These are phyloP conservation scores for Platerodrilus igneus DNA, from an alignment of 2,888 invertebrate species.

Conservation along the genomic window DNA sequence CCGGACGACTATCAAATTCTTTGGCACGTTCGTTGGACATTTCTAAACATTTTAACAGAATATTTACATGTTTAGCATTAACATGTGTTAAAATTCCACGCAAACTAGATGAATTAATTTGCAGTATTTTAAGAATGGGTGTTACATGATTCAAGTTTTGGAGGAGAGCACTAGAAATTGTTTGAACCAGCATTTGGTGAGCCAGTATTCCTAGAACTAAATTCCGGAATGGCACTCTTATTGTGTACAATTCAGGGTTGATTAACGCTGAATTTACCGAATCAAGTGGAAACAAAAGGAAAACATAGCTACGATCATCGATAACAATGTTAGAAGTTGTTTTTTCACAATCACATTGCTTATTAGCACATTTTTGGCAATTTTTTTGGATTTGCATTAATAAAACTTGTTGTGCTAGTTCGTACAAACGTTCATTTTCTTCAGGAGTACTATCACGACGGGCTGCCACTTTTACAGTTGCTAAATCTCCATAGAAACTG, in stretches of 20 bases:
- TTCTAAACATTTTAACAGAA: constrained; percentile 72
- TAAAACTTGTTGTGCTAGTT: constrained; percentile 85
- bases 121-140: constrained; percentile 46
- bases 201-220: constrained; percentile 85
- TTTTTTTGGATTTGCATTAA: constrained; percentile 51
- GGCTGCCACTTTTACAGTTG: constrained; percentile 91
- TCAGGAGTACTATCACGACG: constrained; percentile 79
- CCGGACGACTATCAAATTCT: constrained; percentile 86
- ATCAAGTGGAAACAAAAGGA: constrained; percentile 77
- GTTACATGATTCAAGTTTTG: constrained; percentile 54
- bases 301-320: constrained; percentile 85
- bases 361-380: constrained; percentile 42
- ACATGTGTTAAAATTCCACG: constrained; percentile 47
- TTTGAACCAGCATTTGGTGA: constrained; percentile 88
- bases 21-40: constrained; percentile 76
- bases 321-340: constrained; percentile 51
- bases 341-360: constrained; percentile 46
- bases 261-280: constrained; percentile 63
- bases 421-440: constrained; percentile 79
- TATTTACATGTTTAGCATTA: constrained; percentile 60
- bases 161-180: constrained; percentile 80
- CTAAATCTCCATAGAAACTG: constrained; percentile 90
- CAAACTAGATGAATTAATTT: constrained; percentile 46
- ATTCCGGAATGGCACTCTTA: constrained; percentile 81
- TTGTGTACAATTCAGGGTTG: constrained; percentile 72